Percentiles rank a stretch among this genome's conserved stretches.
Evolutionary conservation across 2,888 invertebrate genomes (phyloP).

Genomic region (Autographa pulchrina): DNA sequence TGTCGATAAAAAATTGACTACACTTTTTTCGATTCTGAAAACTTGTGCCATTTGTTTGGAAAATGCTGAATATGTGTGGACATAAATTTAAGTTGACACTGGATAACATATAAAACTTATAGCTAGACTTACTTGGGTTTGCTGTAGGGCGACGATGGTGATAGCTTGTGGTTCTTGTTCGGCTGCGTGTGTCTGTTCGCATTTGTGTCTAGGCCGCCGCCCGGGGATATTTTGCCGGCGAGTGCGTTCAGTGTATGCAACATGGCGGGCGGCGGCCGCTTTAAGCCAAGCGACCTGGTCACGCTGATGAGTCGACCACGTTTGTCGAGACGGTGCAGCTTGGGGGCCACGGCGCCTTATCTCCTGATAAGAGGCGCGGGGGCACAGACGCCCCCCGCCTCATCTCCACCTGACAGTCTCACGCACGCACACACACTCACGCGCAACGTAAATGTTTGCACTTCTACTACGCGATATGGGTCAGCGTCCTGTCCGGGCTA

Average conservation of each 20-base stretch:
- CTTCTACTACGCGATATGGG: conserved; percentile 70
- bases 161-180: conserved; percentile 86
- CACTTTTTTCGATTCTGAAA: neutral
- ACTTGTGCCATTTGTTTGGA: neutral
- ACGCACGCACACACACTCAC: conserved; percentile 74
- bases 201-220: conserved; percentile 92
- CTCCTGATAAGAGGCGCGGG: conserved; percentile 88
- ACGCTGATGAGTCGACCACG: conserved; percentile 83
- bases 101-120: conserved; percentile 23
- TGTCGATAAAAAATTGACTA: neutral
- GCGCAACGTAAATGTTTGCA: conserved; percentile 69
- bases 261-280: conserved; percentile 93
- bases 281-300: conserved; percentile 83
- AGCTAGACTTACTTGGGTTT: conserved; percentile 85
- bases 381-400: conserved; percentile 86
- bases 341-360: conserved; percentile 84
- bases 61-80: no score
- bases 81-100: no score
- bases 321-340: conserved; percentile 78
- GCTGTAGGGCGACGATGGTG: conserved; percentile 85
- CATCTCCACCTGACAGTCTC: conserved; percentile 87
- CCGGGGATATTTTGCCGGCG: conserved; percentile 97
- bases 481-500: conserved; percentile 87
- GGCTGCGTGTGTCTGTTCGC: conserved; percentile 91
- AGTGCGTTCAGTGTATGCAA: conserved; percentile 96